These are phyloP conservation scores for Brotula barbata DNA, from an alignment of 2,797 vertebrate species.

Conservation along the genomic window DNA sequence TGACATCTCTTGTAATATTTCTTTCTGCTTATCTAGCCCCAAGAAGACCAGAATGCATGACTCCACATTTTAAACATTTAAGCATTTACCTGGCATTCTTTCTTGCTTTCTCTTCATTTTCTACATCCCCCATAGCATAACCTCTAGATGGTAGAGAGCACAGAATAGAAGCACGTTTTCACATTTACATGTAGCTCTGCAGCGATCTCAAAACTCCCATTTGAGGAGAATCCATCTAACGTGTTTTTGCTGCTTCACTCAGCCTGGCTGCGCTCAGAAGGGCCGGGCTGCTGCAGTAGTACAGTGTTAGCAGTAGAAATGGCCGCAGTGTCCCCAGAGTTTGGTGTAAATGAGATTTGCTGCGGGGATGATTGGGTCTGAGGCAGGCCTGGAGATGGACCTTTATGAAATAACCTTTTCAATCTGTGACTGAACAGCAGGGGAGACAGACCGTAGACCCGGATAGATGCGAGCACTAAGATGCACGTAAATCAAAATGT, in stretches of 20 bases:
- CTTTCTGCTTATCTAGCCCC: no score
- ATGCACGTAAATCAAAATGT: conserved; percentile 28
- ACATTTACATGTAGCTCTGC: conserved; percentile 3
- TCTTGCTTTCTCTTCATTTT: no score
- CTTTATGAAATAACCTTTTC: conserved; percentile 68
- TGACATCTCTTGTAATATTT: no score
- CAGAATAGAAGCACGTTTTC: not conserved
- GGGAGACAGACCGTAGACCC: conserved; percentile 26
- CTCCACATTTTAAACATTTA: not conserved
- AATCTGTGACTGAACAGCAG: conserved; percentile 58
- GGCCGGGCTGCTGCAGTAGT: conserved; percentile 35
- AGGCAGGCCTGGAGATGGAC: conserved; percentile 66
- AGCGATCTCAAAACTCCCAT: not conserved
- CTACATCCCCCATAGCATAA: no score
- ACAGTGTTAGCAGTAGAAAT: conserved; percentile 54
- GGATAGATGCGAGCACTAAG: conserved; percentile 5
- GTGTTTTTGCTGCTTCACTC: conserved; percentile 27
- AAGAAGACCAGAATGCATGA: no score
- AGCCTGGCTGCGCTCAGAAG: conserved; percentile 3
- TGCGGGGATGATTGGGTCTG: conserved; percentile 68
- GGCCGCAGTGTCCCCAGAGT: conserved; percentile 55
- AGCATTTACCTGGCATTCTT: not conserved
- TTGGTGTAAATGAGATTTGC: conserved; percentile 70
- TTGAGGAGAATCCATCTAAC: conserved; percentile 19
- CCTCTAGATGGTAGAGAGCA: no score